Evolutionary conservation across 1,140 invertebrate species (phyloP).

Genomic region (Asbolus verrucosus): DNA sequence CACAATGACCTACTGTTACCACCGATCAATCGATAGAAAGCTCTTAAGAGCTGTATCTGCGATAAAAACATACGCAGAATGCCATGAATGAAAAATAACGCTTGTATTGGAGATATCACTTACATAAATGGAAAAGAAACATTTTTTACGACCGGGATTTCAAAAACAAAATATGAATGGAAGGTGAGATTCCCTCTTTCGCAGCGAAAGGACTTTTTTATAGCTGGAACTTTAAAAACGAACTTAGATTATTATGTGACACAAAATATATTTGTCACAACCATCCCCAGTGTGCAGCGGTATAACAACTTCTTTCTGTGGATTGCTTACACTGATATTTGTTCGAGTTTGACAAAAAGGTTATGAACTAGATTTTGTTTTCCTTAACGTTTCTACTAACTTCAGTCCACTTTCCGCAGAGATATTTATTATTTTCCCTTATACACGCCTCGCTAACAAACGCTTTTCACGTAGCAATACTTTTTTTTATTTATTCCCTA

Average conservation of each 20-base stretch:
- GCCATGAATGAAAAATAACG: constrained; percentile 31
- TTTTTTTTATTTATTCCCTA: too few relatives aligned
- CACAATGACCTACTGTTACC: constrained; percentile 43
- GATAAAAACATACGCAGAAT: constrained; percentile 25
- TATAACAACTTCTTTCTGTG: too few relatives aligned
- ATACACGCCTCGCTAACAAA: background rate
- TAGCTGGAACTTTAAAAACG: constrained; percentile 10
- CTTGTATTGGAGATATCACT: constrained; percentile 16
- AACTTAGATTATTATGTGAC: constrained; percentile 13
- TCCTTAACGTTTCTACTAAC: background rate
- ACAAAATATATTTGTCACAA: constrained; percentile 6
- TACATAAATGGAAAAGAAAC: constrained; percentile 36
- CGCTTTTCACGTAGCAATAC: too few relatives aligned
- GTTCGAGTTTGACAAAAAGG: background rate
- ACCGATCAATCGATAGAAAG: constrained; percentile 31
- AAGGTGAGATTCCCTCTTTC: background rate
- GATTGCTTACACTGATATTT: too few relatives aligned
- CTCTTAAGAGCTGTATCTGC: background rate
- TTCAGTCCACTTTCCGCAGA: background rate
- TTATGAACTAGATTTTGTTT: background rate
- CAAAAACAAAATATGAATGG: background rate
- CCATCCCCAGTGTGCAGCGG: background rate
- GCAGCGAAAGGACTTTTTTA: background rate
- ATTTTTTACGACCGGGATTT: constrained; percentile 22
- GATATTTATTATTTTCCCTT: constrained; percentile 1